Base-by-base conservation (phyloP, 35 echinoderm and acorn worm genomes). In the Apostichopus japonicus region DNA sequence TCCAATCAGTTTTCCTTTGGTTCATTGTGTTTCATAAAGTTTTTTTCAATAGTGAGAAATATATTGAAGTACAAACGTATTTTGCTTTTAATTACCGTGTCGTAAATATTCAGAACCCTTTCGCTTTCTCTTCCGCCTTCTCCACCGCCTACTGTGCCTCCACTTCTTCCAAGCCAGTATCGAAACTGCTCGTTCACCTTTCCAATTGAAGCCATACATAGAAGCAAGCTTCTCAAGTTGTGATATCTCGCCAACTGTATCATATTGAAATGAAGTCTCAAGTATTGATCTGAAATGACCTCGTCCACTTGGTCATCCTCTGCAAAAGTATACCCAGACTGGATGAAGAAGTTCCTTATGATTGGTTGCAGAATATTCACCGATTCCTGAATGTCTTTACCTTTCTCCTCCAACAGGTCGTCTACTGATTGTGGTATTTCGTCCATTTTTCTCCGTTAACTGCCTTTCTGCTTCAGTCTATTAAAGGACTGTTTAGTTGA, bases 231-330 rank as follows among this genome's bases (percentile, higher is more conserved):
- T 0, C 23, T 72, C 21, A 89, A 63, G 63, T 89, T 89, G 23
- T 89, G 59, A 44, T 89, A 89, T 63, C 86, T 67, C 23, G 86
- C 86, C 24, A 89, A 27, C 63, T 89, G 54, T 51, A 89, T 63
- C 86, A 89, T 89, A 24, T 71, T 89, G 63, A 89, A 89, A 62
- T 89, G 59, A 13, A 89, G 24, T 53, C 62, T 21, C 61, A 89
- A 21, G 62, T 65, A 89, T 62, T 65, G 51, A 24, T 89, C 86
- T n/a, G 86, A 24, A 16, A 89, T 44, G 27, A 9, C 27, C 6
- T 19, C 27, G 0, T 56, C 54, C 10, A 72, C 7, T 4, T 51
- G 19, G 8, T 65, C 86, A 0, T 67, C 10, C 16, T 71, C 44
- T 5, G 86, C 61, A 16, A 51, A 89, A 4, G 56, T 65, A 56